Conservation (phyloP, 2,113 vertebrate genomes). For the Ceyx cyanopectus region DNA sequence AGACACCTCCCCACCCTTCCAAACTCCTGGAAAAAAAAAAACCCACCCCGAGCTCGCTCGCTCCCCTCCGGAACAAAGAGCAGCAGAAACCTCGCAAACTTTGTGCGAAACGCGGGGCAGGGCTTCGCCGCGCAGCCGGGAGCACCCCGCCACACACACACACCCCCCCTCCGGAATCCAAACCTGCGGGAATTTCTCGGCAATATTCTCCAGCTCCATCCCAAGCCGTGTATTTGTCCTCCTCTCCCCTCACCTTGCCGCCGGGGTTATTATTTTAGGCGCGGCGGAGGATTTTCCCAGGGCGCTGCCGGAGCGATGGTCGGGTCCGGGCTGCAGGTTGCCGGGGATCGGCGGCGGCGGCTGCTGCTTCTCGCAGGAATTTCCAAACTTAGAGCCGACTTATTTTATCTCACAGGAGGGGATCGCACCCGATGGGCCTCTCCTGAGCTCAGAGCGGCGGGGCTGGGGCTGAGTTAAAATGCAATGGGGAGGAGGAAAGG, state of each 20-base stretch:
- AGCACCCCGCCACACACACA: neutral
- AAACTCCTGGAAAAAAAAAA: neutral
- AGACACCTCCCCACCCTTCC: neutral
- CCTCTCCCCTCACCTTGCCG: constrained; percentile 26
- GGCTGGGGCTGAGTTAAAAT: neutral
- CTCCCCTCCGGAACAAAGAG: neutral
- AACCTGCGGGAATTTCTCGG: constrained; percentile 10
- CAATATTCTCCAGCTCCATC: constrained; percentile 34
- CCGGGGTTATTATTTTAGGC: neutral
- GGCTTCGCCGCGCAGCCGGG: neutral
- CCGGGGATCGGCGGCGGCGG: neutral
- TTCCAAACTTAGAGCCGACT: constrained; percentile 32
- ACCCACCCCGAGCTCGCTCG: neutral
- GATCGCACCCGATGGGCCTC: neutral
- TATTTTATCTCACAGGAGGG: neutral
- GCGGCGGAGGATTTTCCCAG: neutral
- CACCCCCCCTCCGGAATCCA: neutral
- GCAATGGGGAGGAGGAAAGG: no score
- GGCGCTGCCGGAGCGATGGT: neutral
- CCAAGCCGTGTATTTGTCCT: neutral
- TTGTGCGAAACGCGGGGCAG: neutral
- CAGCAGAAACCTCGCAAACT: neutral
- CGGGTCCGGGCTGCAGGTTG: constrained; percentile 27
- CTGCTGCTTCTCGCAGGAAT: neutral
- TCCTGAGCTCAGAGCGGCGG: neutral